Conservation (phyloP, 2,113 vertebrate species). For the Tenebrosternarchus preto region DNA sequence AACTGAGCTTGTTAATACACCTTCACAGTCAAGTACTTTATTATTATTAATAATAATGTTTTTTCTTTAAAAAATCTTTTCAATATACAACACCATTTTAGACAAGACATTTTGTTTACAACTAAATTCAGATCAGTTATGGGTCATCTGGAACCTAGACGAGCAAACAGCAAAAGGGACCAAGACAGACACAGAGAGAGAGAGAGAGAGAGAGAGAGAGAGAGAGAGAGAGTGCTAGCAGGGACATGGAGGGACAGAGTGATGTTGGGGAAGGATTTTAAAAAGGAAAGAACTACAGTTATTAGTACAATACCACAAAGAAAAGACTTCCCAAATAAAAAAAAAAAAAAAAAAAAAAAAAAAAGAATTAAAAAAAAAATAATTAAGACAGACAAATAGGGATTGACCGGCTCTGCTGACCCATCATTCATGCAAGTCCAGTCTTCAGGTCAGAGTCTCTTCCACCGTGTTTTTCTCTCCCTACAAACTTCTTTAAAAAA, state of each 20-base stretch:
- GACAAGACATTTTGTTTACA: slow-evolving; percentile 62
- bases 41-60: slow-evolving; percentile 57
- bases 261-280: neutral
- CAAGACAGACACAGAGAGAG: slow-evolving; percentile 12
- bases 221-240: slow-evolving; percentile 27
- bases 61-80: slow-evolving; percentile 58
- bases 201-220: slow-evolving; percentile 14
- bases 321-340: slow-evolving; percentile 46
- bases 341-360: slow-evolving; percentile 36
- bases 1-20: slow-evolving; percentile 47
- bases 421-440: slow-evolving; percentile 58
- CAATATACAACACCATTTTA: slow-evolving; percentile 63
- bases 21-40: slow-evolving; percentile 62
- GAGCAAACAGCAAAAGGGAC: slow-evolving; percentile 50
- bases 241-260: slow-evolving; percentile 39
- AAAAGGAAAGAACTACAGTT: slow-evolving; percentile 26
- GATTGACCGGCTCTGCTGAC: slow-evolving; percentile 50
- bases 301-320: slow-evolving; percentile 59
- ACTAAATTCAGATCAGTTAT: slow-evolving; percentile 58
- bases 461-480: slow-evolving; percentile 31
- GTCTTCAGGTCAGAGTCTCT: slow-evolving; percentile 44
- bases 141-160: slow-evolving; percentile 56
- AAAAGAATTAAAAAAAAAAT: slow-evolving; percentile 17
- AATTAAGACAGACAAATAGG: slow-evolving; percentile 34
- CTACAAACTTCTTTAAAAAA: slow-evolving; percentile 29